These are phyloP conservation scores for Stomatorhinus walkeri DNA, from an alignment of 2,797 vertebrate species.

Conservation along the genomic window DNA sequence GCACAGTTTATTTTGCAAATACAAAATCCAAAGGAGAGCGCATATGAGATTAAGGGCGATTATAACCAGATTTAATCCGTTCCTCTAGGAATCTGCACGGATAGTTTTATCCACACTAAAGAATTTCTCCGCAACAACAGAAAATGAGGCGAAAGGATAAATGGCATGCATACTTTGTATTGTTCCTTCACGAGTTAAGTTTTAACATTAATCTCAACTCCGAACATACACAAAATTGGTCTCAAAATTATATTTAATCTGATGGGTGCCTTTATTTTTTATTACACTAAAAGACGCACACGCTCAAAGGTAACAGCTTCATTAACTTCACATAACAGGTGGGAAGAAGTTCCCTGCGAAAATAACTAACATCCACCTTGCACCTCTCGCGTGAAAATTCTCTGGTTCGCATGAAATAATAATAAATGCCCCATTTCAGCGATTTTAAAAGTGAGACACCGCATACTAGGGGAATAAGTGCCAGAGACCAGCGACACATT, in stretches of 20 bases:
- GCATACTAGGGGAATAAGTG: neutral
- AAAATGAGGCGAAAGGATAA: neutral
- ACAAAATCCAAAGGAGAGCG: slow-evolving; percentile 42
- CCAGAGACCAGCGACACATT: neutral
- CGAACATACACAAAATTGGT: neutral
- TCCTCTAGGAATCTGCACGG: slow-evolving; percentile 34
- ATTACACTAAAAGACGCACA: neutral
- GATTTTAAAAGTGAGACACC: neutral
- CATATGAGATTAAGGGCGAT: slow-evolving; percentile 61
- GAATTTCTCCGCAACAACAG: slow-evolving; percentile 22
- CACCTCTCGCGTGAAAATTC: neutral
- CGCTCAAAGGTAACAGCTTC: neutral
- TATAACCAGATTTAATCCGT: slow-evolving; percentile 55
- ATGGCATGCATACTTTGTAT: neutral
- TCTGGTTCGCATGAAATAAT: neutral
- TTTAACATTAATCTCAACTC: neutral
- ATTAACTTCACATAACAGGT: neutral
- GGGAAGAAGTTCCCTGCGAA: neutral
- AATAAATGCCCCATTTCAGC: neutral
- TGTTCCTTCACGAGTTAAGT: neutral
- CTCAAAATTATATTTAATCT: neutral
- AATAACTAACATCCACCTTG: neutral
- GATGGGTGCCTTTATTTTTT: neutral
- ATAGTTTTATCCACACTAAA: slow-evolving; percentile 33
- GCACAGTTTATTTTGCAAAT: slow-evolving; percentile 45